Conservation (phyloP, 2,888 invertebrate species). For the Brachycybe producta region DNA sequence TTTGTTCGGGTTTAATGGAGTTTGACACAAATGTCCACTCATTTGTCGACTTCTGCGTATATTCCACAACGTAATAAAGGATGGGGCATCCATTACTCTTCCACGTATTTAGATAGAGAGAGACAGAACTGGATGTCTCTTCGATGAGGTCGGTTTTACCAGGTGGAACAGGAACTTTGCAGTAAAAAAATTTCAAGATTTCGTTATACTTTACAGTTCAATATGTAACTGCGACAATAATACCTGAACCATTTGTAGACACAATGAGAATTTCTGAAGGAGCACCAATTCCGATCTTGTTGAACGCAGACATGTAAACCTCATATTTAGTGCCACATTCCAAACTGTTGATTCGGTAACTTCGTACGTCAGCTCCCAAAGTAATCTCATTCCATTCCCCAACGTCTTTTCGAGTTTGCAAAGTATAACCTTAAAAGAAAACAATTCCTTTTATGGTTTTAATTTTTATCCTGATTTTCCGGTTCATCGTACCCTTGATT, state of each 20-base stretch:
- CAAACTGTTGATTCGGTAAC: slow-evolving; percentile 3
- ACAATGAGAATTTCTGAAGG: neutral
- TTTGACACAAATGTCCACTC: slow-evolving; percentile 12
- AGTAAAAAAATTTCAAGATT: neutral
- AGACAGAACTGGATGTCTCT: slow-evolving; percentile 4
- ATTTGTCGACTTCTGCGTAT: neutral
- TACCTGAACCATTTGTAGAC: slow-evolving; percentile 10
- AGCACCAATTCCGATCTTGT: slow-evolving; percentile 4
- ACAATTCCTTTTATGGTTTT: neutral
- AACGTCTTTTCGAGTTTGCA: slow-evolving; percentile 3
- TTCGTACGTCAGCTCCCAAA: slow-evolving; percentile 2
- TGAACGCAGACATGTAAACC: slow-evolving; percentile 1
- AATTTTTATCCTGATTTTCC: neutral
- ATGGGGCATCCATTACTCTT: slow-evolving; percentile 14
- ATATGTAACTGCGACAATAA: neutral
- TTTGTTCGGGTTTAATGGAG: slow-evolving; percentile 17
- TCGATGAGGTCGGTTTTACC: slow-evolving; percentile 9
- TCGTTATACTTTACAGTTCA: neutral
- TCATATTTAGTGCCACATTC: slow-evolving; percentile 12
- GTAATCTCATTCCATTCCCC: slow-evolving; percentile 9
- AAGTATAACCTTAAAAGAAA: neutral
- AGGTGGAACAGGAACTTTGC: slow-evolving; percentile 8
- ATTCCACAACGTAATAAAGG: slow-evolving; percentile 12
- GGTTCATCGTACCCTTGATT: neutral
- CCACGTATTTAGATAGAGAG: slow-evolving; percentile 13